phyloP scores from a whole-genome alignment of 2,113 vertebrate genomes.

The Microcebus lehilahytsara region DNA sequence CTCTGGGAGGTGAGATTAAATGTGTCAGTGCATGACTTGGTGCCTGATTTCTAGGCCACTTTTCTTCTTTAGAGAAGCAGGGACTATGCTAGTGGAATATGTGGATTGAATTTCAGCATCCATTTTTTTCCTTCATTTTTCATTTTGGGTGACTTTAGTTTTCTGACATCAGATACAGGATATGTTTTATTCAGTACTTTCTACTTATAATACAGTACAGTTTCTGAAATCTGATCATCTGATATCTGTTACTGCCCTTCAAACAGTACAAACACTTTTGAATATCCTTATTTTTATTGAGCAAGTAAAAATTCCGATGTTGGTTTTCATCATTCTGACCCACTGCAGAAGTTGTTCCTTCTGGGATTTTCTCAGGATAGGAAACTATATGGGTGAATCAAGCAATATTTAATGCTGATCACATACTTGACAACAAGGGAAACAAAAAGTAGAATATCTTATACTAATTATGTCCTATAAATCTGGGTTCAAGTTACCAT shows the following conservation, averaged over 20 bases:
- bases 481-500: neutral
- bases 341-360: neutral
- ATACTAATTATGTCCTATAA: neutral
- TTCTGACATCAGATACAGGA: neutral
- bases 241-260: neutral
- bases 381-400: neutral
- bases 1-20: neutral
- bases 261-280: neutral
- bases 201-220: neutral
- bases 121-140: neutral
- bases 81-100: neutral
- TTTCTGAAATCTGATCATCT: neutral
- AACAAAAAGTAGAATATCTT: neutral
- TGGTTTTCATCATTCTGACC: neutral
- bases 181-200: constrained; percentile 29
- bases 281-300: neutral
- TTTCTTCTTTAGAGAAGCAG: neutral
- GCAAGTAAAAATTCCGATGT: neutral
- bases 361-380: neutral
- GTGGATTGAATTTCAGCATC: neutral
- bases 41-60: neutral
- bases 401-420: neutral
- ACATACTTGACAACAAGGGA: neutral
- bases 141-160: neutral
- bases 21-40: neutral